Conservation (phyloP, 2,797 vertebrate genomes). For the Antrozous pallidus region DNA sequence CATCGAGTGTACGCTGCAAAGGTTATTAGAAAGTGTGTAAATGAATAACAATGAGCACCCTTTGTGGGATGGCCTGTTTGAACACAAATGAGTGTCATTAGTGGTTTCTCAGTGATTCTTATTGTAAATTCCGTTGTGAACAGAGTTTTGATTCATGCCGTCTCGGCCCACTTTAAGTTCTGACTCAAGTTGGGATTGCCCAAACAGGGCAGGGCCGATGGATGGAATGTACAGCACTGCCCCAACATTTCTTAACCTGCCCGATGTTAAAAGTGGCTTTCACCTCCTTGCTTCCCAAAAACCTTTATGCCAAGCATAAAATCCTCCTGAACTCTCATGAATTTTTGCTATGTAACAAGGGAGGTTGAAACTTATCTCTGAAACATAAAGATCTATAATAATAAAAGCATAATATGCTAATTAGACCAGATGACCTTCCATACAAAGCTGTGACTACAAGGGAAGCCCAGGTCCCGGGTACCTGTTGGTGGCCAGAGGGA, state of each 20-base stretch:
- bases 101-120: constrained; percentile 12
- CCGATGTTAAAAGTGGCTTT: not conserved
- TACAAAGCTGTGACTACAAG: too few relatives aligned
- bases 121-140: constrained; percentile 15
- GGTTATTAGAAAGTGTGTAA: not conserved
- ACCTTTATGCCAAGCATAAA: not conserved
- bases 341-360: not conserved
- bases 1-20: not conserved
- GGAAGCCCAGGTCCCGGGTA: too few relatives aligned
- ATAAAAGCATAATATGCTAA: too few relatives aligned
- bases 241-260: constrained; percentile 51
- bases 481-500: too few relatives aligned
- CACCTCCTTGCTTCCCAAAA: not conserved
- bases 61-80: not conserved
- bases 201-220: constrained; percentile 1
- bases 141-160: constrained; percentile 1
- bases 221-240: not conserved
- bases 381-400: not conserved
- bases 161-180: constrained; percentile 19
- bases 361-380: constrained; percentile 11
- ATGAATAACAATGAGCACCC: not conserved
- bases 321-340: not conserved
- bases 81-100: constrained; percentile 12
- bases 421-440: too few relatives aligned
- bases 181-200: constrained; percentile 46